Base-by-base conservation (phyloP, 2,888 invertebrate genomes). In the Ligdia adustata region DNA sequence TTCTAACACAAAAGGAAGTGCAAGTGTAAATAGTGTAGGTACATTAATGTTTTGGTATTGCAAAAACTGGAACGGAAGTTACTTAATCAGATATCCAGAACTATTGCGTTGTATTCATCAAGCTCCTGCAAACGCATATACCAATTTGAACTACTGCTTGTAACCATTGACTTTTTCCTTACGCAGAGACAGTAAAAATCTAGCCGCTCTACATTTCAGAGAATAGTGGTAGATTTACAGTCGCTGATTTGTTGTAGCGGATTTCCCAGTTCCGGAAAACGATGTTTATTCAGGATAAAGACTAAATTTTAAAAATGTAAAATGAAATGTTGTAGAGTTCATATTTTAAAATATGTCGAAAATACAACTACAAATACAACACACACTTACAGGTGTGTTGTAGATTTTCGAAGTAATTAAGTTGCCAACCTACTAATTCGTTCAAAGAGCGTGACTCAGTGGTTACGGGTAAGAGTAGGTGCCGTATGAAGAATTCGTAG, bases 361-460 rank as follows among this genome's bases (percentile, higher is more conserved):
- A n/a, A n/a, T n/a, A n/a, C n/a, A n/a, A n/a, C n/a, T n/a, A n/a
- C n/a, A n/a, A n/a, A n/a, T n/a, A n/a, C n/a, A n/a, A n/a, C n/a
- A n/a, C n/a, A n/a, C n/a, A n/a, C n/a, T n/a, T n/a, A n/a, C n/a
- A n/a, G 43, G 44, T 46, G 45, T 42, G 38, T 37, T 45, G 46
- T 46, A 6, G 35, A 24, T 38, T 49, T 49, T 42, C 41, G 28
- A 15, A 32, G 48, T 45, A 41, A 52, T 45, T 42, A 38, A 37
- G 38, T 43, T 48, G 42, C 28, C 47, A 41, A 47, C 41, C 52
- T 55, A 58, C 49, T 52, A 54, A 55, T 51, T 46, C 32, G 58
- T 50, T 47, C 48, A 47, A 38, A 43, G 48, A 50, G 50, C 41
- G 54, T 66, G 66, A 67, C 52, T 69, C 66, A 64, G 58, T 57